Conservation (phyloP, 1,140 invertebrate species). For the Sesamia nonagrioides region DNA sequence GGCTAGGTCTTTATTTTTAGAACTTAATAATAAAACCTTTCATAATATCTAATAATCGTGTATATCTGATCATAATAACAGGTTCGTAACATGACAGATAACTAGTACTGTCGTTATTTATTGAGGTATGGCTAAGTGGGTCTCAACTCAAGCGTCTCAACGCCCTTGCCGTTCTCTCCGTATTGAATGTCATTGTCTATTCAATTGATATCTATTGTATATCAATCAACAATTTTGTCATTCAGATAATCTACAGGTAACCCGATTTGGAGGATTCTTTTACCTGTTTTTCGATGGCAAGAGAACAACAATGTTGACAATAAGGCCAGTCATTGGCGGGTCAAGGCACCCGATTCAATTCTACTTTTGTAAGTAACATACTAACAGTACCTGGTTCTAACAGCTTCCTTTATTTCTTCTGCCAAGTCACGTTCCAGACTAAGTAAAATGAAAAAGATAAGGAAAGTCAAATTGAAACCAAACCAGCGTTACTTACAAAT, state of each 20-base stretch:
- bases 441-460: conserved; percentile 16
- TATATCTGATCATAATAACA: conserved; percentile 39
- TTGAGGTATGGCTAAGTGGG: conserved; percentile 43
- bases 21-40: not conserved
- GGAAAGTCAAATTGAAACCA: not conserved
- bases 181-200: conserved; percentile 75
- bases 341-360: conserved; percentile 36
- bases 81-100: conserved; percentile 25
- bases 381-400: conserved; percentile 1
- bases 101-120: conserved; percentile 37
- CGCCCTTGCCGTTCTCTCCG: conserved; percentile 65
- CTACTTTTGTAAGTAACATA: conserved; percentile 34
- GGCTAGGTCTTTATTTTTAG: not conserved
- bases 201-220: conserved; percentile 63
- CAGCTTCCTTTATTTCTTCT: conserved; percentile 22
- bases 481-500: not conserved
- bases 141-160: conserved; percentile 39
- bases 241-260: conserved; percentile 10
- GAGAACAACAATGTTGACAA: conserved; percentile 10
- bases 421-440: conserved; percentile 27
- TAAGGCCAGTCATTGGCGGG: conserved; percentile 23
- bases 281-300: conserved; percentile 18
- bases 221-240: conserved; percentile 58
- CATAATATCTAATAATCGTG: conserved; percentile 21
- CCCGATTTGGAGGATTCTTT: not conserved